phyloP scores from a whole-genome alignment of 2,113 vertebrate species.

The Thamnaconus septentrionalis region DNA sequence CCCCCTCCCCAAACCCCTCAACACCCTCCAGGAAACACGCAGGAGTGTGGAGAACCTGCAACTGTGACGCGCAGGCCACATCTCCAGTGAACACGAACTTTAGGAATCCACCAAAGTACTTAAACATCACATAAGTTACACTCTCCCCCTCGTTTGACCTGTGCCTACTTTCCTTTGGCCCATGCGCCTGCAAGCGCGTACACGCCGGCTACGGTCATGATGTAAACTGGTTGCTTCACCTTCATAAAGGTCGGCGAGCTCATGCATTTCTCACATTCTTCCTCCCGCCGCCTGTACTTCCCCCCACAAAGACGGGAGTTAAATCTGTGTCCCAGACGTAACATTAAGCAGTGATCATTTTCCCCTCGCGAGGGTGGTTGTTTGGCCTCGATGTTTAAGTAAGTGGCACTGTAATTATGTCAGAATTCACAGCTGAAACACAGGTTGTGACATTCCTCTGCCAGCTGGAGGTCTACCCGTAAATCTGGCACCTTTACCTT shows the following conservation, averaged over 20 bases:
- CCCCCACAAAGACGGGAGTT: slow-evolving; percentile 49
- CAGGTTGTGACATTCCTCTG: slow-evolving; percentile 74
- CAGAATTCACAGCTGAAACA: slow-evolving; percentile 72
- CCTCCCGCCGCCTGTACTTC: slow-evolving; percentile 36
- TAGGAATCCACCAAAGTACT: slow-evolving; percentile 29
- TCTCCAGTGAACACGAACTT: slow-evolving; percentile 23
- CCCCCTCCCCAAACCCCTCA: no score
- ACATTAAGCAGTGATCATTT: slow-evolving; percentile 71
- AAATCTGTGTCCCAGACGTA: slow-evolving; percentile 69
- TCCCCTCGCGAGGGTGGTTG: slow-evolving; percentile 61
- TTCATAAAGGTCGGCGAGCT: slow-evolving; percentile 64
- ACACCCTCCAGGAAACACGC: not conserved
- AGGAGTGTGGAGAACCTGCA: not conserved
- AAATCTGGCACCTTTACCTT: slow-evolving; percentile 66
- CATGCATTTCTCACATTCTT: slow-evolving; percentile 68
- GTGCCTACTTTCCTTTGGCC: slow-evolving; percentile 34
- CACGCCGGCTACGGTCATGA: slow-evolving; percentile 53
- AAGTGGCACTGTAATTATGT: slow-evolving; percentile 76
- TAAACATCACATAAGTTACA: slow-evolving; percentile 11
- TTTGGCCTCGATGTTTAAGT: slow-evolving; percentile 67
- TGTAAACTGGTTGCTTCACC: slow-evolving; percentile 59
- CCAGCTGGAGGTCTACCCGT: slow-evolving; percentile 75
- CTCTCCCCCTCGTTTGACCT: slow-evolving; percentile 51
- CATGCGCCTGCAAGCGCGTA: slow-evolving; percentile 50
- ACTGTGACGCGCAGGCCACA: slow-evolving; percentile 6